Evolutionary conservation across 2,888 invertebrate genomes (phyloP).

Genomic region (Drosophila sordidapex): DNA sequence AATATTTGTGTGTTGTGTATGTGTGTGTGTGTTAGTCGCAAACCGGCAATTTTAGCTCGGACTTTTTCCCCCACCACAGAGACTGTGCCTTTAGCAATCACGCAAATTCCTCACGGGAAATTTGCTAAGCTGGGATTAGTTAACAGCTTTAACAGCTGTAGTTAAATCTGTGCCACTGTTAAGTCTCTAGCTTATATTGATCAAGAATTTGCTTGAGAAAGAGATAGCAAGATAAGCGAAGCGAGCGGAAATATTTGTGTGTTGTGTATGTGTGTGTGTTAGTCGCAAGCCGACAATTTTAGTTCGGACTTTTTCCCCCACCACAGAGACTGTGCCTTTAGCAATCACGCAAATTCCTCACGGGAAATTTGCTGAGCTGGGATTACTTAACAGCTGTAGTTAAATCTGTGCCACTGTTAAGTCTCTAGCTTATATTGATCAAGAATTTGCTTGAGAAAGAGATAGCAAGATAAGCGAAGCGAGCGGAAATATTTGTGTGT

Average conservation of each 20-base stretch:
- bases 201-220: not conserved
- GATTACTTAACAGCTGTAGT: too few species aligned
- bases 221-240: not conserved
- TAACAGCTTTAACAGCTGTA: not conserved
- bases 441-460: not conserved
- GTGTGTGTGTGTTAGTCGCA: too few species aligned
- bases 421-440: not conserved
- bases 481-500: not conserved
- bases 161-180: not conserved
- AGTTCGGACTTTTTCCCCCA: not conserved
- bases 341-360: too few species aligned
- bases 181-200: slow-evolving; percentile 59
- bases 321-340: not conserved
- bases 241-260: not conserved
- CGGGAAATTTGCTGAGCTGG: too few species aligned
- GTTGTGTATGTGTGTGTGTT: not conserved
- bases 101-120: too few species aligned
- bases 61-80: too few species aligned
- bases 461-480: not conserved
- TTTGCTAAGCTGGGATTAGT: too few species aligned
- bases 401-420: too few species aligned
- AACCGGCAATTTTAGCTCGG: too few species aligned
- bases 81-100: too few species aligned
- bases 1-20: too few species aligned
- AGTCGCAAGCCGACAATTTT: not conserved